phyloP scores from a whole-genome alignment of 2,113 vertebrate genomes.

The Prunella himalayana region DNA sequence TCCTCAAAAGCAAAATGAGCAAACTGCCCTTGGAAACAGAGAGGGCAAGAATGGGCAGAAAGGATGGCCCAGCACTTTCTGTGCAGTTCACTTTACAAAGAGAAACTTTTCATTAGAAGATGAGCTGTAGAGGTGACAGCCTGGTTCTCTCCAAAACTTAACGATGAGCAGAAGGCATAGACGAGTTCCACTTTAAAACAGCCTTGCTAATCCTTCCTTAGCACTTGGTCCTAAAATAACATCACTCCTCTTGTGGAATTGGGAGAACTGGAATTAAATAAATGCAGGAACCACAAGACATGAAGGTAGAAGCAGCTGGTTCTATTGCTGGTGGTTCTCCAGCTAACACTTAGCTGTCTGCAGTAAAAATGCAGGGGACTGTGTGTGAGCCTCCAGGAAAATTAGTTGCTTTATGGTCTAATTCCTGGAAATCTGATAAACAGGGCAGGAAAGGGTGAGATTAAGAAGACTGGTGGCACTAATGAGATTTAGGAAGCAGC shows the following conservation, averaged over 20 bases:
- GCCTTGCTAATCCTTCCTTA: not conserved
- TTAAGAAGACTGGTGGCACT: not conserved
- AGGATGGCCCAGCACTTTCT: not conserved
- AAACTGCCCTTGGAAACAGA: not conserved
- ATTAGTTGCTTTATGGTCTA: not conserved
- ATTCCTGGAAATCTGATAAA: not conserved
- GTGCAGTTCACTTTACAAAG: not conserved
- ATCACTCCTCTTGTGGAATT: not conserved
- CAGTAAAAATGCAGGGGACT: not conserved
- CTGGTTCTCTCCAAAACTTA: not conserved
- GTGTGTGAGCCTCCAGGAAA: not conserved
- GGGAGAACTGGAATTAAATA: not conserved
- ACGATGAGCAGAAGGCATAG: not conserved
- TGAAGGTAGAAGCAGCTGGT: not conserved
- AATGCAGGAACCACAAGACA: not conserved
- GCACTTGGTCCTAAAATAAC: not conserved
- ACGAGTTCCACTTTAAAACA: not conserved
- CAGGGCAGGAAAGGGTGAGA: not conserved
- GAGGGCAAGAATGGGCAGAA: not conserved
- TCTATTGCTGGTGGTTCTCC: not conserved
- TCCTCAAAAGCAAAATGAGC: not conserved
- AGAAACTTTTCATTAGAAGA: not conserved
- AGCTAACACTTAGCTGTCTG: not conserved
- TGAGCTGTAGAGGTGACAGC: not conserved
- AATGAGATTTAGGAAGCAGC: not conserved